Evolutionary conservation across 2,797 vertebrate genomes (phyloP).

Genomic region (Botia kubotai): DNA sequence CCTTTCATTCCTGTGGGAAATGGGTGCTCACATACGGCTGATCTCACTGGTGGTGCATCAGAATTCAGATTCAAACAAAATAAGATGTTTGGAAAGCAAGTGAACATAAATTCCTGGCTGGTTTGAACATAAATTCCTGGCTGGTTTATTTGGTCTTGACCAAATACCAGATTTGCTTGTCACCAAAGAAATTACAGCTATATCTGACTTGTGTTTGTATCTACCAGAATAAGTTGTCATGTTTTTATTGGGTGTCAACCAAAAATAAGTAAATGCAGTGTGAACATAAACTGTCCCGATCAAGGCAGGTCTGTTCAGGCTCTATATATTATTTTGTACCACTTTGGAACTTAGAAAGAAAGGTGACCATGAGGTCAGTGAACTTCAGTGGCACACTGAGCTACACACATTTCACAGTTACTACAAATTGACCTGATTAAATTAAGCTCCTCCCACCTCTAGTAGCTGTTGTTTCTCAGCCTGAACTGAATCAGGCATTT

Average conservation of each 20-base stretch:
- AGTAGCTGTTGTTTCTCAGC: neutral
- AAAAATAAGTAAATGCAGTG: slow-evolving; percentile 13
- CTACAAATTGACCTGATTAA: slow-evolving; percentile 8
- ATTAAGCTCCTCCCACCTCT: neutral
- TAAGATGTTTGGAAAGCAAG: neutral
- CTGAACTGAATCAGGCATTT: slow-evolving; percentile 8
- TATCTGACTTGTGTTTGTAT: slow-evolving; percentile 52
- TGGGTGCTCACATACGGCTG: neutral
- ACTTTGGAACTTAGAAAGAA: neutral
- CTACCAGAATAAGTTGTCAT: slow-evolving; percentile 37
- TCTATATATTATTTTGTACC: slow-evolving; percentile 12
- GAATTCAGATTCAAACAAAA: neutral
- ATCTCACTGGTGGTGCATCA: neutral
- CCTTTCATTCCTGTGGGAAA: neutral
- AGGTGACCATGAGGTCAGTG: neutral
- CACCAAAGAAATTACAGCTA: slow-evolving; percentile 3
- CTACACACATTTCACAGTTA: neutral
- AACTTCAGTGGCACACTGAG: neutral
- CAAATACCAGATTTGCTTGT: slow-evolving; percentile 28
- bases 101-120: neutral
- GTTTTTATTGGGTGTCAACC: slow-evolving; percentile 20
- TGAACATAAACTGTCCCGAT: slow-evolving; percentile 21
- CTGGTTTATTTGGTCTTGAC: neutral
- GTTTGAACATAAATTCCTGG: neutral
- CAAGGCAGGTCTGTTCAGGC: neutral